A percentile compares a stretch with the other conserved stretches of the same genome.
phyloP scores from a whole-genome alignment of 2,113 vertebrate species.

The Uria lomvia region DNA sequence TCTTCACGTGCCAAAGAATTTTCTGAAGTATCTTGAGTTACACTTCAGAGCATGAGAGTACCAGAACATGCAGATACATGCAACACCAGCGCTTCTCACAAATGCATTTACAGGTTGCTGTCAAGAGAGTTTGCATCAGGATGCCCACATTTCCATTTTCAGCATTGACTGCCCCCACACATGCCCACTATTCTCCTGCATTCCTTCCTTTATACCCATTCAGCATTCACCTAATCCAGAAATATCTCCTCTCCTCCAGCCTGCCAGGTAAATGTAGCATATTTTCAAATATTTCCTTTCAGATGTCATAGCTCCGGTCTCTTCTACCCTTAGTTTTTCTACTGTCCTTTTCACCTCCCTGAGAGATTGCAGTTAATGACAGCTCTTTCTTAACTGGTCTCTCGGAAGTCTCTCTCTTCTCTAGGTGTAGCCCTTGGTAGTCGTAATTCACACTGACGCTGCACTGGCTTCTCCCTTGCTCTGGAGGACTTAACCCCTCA shows the following conservation, averaged over 20 bases:
- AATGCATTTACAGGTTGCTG: neutral
- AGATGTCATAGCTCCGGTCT: neutral
- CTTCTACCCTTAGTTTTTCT: neutral
- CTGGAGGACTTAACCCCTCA: neutral
- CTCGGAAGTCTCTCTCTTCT: neutral
- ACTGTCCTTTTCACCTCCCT: neutral
- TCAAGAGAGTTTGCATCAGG: neutral
- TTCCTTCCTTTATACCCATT: neutral
- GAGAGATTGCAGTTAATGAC: neutral
- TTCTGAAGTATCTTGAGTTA: neutral
- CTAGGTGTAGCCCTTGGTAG: neutral
- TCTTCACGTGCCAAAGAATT: neutral
- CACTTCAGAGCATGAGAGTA: neutral
- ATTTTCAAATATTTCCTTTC: neutral
- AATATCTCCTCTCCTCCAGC: neutral
- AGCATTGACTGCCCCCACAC: neutral
- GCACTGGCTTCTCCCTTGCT: neutral
- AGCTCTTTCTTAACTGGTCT: neutral
- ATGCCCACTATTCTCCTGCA: neutral
- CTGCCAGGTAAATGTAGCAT: neutral
- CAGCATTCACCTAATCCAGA: neutral
- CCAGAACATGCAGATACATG: neutral
- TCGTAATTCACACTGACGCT: neutral
- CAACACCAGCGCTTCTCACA: neutral
- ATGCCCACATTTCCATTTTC: neutral